These are phyloP conservation scores for Arrhopalites spinosus DNA, from an alignment of 2,888 invertebrate genomes.

Conservation along the genomic window DNA sequence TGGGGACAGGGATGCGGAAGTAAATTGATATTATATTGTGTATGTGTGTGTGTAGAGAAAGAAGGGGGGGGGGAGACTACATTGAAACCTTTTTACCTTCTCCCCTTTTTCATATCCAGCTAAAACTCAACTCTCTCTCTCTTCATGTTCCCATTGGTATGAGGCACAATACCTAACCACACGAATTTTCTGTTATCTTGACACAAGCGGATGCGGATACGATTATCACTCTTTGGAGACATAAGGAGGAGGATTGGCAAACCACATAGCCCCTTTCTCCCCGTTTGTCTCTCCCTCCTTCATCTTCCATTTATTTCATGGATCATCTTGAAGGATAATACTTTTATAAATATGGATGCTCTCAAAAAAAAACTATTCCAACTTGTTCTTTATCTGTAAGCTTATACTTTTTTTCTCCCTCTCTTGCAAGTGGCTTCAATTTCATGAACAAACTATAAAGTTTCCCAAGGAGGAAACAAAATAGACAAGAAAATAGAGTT, in stretches of 20 bases:
- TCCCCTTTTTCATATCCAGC: not conserved
- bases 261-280: not conserved
- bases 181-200: slow-evolving; percentile 1
- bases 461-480: no score
- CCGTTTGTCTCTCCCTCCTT: not conserved
- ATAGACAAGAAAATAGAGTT: no score
- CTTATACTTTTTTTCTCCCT: no score
- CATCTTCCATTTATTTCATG: not conserved
- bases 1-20: slow-evolving; percentile 4
- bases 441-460: no score
- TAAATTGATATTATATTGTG: not conserved
- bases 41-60: not conserved
- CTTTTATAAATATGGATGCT: not conserved
- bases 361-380: not conserved
- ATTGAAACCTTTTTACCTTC: not conserved
- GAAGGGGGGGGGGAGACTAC: not conserved
- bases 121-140: not conserved
- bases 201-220: slow-evolving; percentile 33
- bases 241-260: slow-evolving; percentile 16
- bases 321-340: no score
- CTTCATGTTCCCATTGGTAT: not conserved
- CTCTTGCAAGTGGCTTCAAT: no score
- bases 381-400: no score
- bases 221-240: slow-evolving; percentile 32
- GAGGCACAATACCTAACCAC: not conserved